A percentile compares a stretch with the other conserved stretches of the same genome.
Conservation (phyloP, 1,140 invertebrate genomes). For the Odontomachus brunneus region DNA sequence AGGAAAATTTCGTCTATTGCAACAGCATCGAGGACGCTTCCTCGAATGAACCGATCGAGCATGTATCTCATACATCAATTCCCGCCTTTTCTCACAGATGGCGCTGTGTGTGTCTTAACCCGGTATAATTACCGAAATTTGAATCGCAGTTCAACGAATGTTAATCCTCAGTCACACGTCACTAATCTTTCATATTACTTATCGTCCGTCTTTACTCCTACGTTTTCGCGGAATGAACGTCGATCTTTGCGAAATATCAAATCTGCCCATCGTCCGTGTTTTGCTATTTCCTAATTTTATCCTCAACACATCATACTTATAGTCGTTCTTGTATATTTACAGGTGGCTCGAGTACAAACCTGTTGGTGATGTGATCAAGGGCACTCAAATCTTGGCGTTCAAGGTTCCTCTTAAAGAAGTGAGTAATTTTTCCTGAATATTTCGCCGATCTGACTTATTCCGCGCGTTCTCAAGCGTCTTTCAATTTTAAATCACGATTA, state of each 20-base stretch:
- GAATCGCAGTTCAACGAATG: neutral
- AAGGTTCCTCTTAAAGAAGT: slow-evolving; percentile 92
- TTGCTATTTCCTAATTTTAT: neutral
- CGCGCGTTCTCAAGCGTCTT: neutral
- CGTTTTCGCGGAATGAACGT: too few species aligned
- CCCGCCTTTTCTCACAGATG: slow-evolving; percentile 20
- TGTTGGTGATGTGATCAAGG: slow-evolving; percentile 88
- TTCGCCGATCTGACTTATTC: neutral
- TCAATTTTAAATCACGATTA: too few species aligned
- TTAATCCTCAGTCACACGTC: too few species aligned
- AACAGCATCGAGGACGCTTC: slow-evolving; percentile 18
- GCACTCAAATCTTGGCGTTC: slow-evolving; percentile 91
- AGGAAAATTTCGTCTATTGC: neutral
- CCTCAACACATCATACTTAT: neutral
- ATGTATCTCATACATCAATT: neutral
- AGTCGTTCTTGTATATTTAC: slow-evolving; percentile 64
- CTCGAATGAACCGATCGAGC: slow-evolving; percentile 6
- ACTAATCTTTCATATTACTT: too few species aligned
- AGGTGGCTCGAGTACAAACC: slow-evolving; percentile 91
- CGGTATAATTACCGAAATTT: neutral
- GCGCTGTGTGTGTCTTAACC: neutral
- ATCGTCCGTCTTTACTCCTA: too few species aligned
- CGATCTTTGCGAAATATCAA: too few species aligned
- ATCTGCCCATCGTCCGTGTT: neutral
- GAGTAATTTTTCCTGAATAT: slow-evolving; percentile 78